A percentile compares a stretch with the other conserved stretches of the same genome.
Conservation (phyloP, 2,797 vertebrate genomes). For the Silurus aristotelis region DNA sequence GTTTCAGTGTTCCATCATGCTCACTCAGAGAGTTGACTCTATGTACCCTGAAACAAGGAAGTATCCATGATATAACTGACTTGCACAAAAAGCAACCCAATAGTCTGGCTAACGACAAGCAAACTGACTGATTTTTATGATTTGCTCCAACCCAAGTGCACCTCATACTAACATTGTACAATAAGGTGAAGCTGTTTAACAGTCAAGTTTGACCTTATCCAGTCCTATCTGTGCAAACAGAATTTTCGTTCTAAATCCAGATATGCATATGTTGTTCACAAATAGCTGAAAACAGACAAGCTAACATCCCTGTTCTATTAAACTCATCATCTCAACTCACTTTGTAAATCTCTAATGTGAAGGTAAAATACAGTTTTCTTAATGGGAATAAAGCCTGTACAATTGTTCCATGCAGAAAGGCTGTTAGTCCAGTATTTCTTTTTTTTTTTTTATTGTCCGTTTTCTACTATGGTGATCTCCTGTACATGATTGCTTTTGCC, state of each 20-base stretch:
- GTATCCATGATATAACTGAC: background rate
- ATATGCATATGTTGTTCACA: background rate
- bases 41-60: background rate
- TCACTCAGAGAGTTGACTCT: background rate
- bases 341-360: background rate
- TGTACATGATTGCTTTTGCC: background rate
- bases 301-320: background rate
- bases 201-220: background rate
- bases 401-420: background rate
- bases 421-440: background rate
- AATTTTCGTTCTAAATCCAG: background rate
- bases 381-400: background rate
- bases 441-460: background rate
- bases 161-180: background rate
- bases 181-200: slow-evolving; percentile 1
- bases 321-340: background rate
- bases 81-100: background rate
- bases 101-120: background rate
- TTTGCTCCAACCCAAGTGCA: background rate
- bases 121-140: background rate
- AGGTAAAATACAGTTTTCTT: background rate
- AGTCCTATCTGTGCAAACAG: background rate
- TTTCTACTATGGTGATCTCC: background rate
- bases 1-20: background rate
- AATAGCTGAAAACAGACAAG: background rate